Evolutionary conservation across 2,113 vertebrate species (phyloP).

Genomic region (Gila orcuttii): DNA sequence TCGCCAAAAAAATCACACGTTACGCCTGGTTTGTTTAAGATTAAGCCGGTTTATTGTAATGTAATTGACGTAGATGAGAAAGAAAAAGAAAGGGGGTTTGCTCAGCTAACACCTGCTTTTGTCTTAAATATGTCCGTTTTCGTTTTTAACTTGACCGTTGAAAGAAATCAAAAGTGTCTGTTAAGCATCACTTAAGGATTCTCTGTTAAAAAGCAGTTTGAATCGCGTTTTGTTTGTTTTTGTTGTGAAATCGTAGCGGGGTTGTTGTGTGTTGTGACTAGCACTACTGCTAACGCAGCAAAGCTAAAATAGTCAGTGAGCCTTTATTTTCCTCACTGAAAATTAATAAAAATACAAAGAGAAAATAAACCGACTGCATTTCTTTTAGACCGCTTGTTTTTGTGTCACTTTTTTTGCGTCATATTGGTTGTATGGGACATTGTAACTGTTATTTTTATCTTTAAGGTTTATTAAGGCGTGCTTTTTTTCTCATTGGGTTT

Average conservation of each 20-base stretch:
- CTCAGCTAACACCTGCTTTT: slow-evolving; percentile 35
- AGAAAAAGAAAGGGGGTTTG: background rate
- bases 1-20: background rate
- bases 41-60: background rate
- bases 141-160: background rate
- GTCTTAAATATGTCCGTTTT: background rate
- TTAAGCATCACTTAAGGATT: background rate
- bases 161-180: background rate
- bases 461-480: slow-evolving; percentile 17
- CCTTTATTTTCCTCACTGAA: slow-evolving; percentile 23
- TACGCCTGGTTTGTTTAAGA: background rate
- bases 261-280: slow-evolving; percentile 38
- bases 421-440: background rate
- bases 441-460: background rate
- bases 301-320: slow-evolving; percentile 37
- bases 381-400: background rate
- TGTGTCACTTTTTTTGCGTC: background rate
- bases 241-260: slow-evolving; percentile 32
- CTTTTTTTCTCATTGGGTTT: background rate
- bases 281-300: slow-evolving; percentile 33
- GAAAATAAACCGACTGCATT: background rate
- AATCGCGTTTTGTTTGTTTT: background rate
- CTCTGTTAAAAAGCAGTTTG: background rate
- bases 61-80: background rate
- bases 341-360: slow-evolving; percentile 15